phyloP scores from a whole-genome alignment of 2,113 vertebrate genomes.

The Zootoca vivipara region DNA sequence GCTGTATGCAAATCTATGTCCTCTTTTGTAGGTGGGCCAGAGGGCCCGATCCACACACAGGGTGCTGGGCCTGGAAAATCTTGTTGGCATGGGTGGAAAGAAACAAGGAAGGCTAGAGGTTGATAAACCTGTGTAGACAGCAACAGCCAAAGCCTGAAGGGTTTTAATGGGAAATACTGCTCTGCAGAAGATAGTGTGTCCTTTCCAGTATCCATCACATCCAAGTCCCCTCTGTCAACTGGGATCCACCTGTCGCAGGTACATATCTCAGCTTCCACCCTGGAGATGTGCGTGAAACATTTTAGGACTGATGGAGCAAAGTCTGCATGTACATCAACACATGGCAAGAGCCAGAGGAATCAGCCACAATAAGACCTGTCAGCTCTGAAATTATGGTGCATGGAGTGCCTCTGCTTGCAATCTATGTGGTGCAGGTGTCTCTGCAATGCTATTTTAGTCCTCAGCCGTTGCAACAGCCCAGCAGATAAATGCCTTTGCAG shows the following conservation, averaged over 20 bases:
- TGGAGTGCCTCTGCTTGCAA: neutral
- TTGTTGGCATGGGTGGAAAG: neutral
- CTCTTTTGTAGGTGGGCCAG: too few relatives aligned
- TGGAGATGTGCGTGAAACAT: slow-evolving; percentile 1
- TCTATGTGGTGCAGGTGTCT: rapidly evolving
- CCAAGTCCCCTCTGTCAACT: slow-evolving; percentile 15
- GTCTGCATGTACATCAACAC: neutral
- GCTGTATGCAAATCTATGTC: too few relatives aligned
- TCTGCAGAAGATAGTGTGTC: neutral
- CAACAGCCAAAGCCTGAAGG: neutral
- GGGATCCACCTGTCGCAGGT: slow-evolving; percentile 36
- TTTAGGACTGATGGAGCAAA: slow-evolving; percentile 35
- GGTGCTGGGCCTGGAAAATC: too few relatives aligned
- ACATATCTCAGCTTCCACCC: slow-evolving; percentile 6
- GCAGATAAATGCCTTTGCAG: rapidly evolving
- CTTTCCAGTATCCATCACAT: neutral
- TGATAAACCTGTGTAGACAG: neutral
- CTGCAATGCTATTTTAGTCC: neutral
- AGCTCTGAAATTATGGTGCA: rapidly evolving
- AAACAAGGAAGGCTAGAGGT: neutral
- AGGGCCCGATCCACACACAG: too few relatives aligned
- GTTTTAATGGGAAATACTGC: neutral
- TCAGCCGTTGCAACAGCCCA: rapidly evolving
- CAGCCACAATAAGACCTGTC: rapidly evolving
- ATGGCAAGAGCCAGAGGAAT: neutral